Evolutionary conservation across 2,113 vertebrate genomes (phyloP).

Genomic region (Caranx ignobilis): DNA sequence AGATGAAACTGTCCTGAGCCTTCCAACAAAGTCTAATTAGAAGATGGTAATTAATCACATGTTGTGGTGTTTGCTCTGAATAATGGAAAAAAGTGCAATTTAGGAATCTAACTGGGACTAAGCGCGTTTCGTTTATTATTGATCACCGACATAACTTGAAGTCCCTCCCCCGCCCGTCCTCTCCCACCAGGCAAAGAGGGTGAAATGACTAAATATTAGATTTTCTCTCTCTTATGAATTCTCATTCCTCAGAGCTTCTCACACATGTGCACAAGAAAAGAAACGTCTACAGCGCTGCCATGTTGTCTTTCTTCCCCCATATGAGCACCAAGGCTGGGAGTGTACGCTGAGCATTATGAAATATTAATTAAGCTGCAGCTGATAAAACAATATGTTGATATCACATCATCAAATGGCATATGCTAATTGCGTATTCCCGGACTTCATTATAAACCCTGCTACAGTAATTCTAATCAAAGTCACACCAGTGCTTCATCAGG

Average conservation of each 20-base stretch:
- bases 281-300: not conserved
- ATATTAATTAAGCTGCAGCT: slow-evolving; percentile 70
- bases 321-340: not conserved
- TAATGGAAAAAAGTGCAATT: slow-evolving; percentile 91
- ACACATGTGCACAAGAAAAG: not conserved
- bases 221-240: not conserved
- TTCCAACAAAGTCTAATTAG: slow-evolving; percentile 91
- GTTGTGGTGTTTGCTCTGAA: slow-evolving; percentile 87
- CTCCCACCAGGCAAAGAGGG: slow-evolving; percentile 35
- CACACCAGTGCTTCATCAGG: slow-evolving; percentile 58
- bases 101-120: slow-evolving; percentile 88
- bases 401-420: slow-evolving; percentile 69
- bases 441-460: slow-evolving; percentile 71
- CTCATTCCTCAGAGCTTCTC: not conserved
- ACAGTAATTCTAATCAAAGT: slow-evolving; percentile 70
- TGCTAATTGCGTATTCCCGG: slow-evolving; percentile 66
- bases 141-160: slow-evolving; percentile 87
- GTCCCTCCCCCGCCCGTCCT: slow-evolving; percentile 76
- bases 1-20: slow-evolving; percentile 86
- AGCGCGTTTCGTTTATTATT: slow-evolving; percentile 82
- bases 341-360: slow-evolving; percentile 26
- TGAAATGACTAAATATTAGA: slow-evolving; percentile 11
- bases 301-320: not conserved
- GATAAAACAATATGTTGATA: slow-evolving; percentile 70
- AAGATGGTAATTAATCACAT: slow-evolving; percentile 91